Base-by-base conservation (phyloP, 2,888 invertebrate species). In the Harpagoxenus sublaevis region DNA sequence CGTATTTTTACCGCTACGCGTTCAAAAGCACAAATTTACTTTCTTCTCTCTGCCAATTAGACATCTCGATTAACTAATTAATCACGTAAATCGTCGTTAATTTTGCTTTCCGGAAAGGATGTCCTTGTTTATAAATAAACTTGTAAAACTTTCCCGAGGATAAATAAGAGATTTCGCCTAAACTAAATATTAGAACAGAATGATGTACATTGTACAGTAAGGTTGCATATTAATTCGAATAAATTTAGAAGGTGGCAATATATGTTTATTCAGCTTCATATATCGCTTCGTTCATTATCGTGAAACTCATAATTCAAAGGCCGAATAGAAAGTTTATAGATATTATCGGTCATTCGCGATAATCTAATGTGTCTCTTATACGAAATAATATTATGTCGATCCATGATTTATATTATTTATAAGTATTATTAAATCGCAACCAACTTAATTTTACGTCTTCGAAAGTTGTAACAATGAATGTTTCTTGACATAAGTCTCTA, bases 401-500 rank as follows among this genome's bases (percentile, higher is more conserved):
- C 35, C 5, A 55, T 68, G 2, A 55, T 45, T 78, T 57, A 31
- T 68, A 55, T 68, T 1, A 55, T 45, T 78, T 57, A 31, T 68
- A 45, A 55, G 9, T 78, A 68, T 78, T 66, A 31, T 5, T 9
- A 2, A 28, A 35, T 28, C 10, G 53, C 53, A 55, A 63, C 15
- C 28, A 51, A 42, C 8, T 53, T 2, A 55, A 68, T 10, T 45
- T 68, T 57, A 15, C 15, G 0, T 42, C n/a, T 31, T 45, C 42
- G 5, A 65, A 51, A 42, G 6, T 45, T 45, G 31, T 45, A 68
- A 68, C 12, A 68, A 68, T 68, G 6, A 78, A 78, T 57, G n/a
- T 68, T 78, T 78, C 28, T 73, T 28, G 71, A 31, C 15, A 45
- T 15, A 66, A 65, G 3, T 77, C 63, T 77, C n/a, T 77, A 77